Percentiles rank a stretch among this genome's conserved stretches.
Conservation (phyloP, 2,113 vertebrate species). For the Corydoras maculifer region DNA sequence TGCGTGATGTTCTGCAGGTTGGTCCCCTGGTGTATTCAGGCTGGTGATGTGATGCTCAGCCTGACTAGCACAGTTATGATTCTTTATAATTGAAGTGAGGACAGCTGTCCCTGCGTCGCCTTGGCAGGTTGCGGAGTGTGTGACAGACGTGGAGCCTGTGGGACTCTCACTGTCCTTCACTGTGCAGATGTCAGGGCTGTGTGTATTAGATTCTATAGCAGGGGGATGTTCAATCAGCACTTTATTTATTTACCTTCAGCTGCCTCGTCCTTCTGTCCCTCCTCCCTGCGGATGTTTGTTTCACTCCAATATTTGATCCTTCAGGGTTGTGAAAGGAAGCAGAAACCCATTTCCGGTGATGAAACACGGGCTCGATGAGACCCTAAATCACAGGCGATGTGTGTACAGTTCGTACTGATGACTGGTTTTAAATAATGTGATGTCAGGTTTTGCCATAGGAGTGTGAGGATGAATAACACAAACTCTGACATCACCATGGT, state of each 20-base stretch:
- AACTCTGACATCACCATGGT: no score
- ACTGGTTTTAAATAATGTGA: no score
- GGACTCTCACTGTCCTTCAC: conserved; percentile 16
- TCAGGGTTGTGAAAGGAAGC: no score
- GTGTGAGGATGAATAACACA: no score
- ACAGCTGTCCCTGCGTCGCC: conserved; percentile 61
- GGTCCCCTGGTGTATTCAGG: conserved; percentile 5
- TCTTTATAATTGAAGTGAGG: conserved; percentile 64
- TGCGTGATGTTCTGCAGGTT: conserved; percentile 14
- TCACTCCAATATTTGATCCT: no score
- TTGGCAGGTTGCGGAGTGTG: conserved; percentile 58
- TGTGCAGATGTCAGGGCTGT: conserved; percentile 1
- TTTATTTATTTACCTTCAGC: conserved; percentile 9
- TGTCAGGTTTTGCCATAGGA: no score
- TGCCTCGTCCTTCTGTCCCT: background rate
- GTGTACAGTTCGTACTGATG: no score
- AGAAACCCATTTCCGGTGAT: no score
- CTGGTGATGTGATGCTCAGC: conserved; percentile 53
- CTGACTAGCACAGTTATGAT: conserved; percentile 58
- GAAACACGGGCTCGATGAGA: no score
- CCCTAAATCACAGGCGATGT: no score
- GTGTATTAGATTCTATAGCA: background rate
- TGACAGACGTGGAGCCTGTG: conserved; percentile 55
- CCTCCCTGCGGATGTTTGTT: no score
- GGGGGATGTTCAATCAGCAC: conserved; percentile 1